Percentiles rank a stretch among this genome's conserved stretches.
phyloP scores from a whole-genome alignment of 2,113 vertebrate species.

The Malaclemys terrapin region DNA sequence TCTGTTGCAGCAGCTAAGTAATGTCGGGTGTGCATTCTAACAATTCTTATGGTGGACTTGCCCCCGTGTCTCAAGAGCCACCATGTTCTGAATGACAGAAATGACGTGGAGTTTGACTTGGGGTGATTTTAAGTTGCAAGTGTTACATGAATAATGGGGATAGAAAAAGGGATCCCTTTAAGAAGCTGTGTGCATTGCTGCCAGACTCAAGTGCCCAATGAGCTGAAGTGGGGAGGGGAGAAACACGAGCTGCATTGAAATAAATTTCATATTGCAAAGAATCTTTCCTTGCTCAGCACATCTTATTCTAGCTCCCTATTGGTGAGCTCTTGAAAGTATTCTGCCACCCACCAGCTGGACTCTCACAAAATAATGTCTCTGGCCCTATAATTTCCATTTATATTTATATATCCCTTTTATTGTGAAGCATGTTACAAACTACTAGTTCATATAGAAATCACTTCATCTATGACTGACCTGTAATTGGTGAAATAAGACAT shows the following conservation, averaged over 20 bases:
- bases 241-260: background rate
- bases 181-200: background rate
- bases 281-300: background rate
- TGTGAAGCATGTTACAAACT: background rate
- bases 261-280: background rate
- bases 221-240: background rate
- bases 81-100: background rate
- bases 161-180: background rate
- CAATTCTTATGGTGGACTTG: background rate
- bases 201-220: background rate
- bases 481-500: background rate
- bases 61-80: background rate
- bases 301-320: background rate
- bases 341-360: background rate
- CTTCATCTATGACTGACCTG: background rate
- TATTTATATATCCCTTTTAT: background rate
- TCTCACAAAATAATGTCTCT: background rate
- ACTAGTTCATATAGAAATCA: background rate
- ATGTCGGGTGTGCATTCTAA: background rate
- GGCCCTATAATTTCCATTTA: background rate
- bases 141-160: background rate
- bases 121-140: background rate
- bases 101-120: background rate
- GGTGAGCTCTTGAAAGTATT: background rate
- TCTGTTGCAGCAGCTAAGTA: background rate